Evolutionary conservation across 2,888 invertebrate species (phyloP).

Genomic region (Chalcosyrphus nemorum): DNA sequence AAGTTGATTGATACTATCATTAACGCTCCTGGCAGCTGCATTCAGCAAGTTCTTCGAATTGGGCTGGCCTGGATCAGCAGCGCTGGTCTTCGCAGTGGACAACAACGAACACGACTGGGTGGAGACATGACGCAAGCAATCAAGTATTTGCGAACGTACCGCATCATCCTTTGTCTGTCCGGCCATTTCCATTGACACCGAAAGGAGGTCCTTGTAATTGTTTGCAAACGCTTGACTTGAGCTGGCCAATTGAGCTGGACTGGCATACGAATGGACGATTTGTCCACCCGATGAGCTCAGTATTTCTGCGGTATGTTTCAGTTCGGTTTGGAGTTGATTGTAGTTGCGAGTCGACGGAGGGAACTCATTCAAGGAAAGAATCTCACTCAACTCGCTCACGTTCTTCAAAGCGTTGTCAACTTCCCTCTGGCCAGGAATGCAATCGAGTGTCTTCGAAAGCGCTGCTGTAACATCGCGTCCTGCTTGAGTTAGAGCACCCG

Average conservation of each 20-base stretch:
- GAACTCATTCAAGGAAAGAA: conserved; percentile 88
- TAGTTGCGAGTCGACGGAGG: conserved; percentile 89
- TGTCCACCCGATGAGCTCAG: conserved; percentile 92
- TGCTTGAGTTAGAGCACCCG: conserved; percentile 85
- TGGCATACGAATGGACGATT: conserved; percentile 90
- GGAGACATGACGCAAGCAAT: conserved; percentile 93
- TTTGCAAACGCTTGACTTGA: conserved; percentile 90
- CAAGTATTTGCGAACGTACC: conserved; percentile 91
- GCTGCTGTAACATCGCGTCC: conserved; percentile 88
- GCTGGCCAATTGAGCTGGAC: conserved; percentile 87
- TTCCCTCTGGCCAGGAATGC: conserved; percentile 96
- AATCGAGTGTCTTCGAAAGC: conserved; percentile 87
- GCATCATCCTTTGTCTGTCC: conserved; percentile 90
- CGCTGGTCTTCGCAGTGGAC: conserved; percentile 93
- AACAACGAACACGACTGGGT: conserved; percentile 93
- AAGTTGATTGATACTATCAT: conserved; percentile 95
- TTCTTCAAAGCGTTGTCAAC: conserved; percentile 94
- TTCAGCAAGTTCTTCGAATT: conserved; percentile 95
- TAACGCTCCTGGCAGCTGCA: conserved; percentile 93
- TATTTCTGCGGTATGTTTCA: conserved; percentile 92
- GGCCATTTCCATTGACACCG: conserved; percentile 92
- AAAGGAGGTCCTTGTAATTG: conserved; percentile 90
- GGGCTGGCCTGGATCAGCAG: conserved; percentile 94
- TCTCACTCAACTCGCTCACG: conserved; percentile 89
- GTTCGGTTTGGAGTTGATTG: conserved; percentile 91